These are phyloP conservation scores for Cairina moschata DNA, from an alignment of 2,113 vertebrate species.

Conservation along the genomic window DNA sequence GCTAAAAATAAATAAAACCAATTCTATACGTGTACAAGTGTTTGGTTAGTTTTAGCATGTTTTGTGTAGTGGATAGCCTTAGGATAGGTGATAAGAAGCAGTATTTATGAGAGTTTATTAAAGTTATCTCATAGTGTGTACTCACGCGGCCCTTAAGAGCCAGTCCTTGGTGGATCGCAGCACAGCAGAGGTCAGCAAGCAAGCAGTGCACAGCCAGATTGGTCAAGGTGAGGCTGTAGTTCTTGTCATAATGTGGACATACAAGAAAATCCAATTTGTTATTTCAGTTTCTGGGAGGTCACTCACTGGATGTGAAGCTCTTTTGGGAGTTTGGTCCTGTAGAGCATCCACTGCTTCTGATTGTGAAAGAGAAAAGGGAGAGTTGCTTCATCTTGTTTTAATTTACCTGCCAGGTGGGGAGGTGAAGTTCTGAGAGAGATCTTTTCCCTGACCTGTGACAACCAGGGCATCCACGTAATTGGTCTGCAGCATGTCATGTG, in stretches of 20 bases:
- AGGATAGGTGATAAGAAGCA: not conserved
- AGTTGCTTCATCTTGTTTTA: not conserved
- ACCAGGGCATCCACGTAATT: not conserved
- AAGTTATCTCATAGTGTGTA: not conserved
- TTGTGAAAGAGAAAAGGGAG: not conserved
- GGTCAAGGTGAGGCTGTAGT: not conserved
- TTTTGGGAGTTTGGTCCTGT: not conserved
- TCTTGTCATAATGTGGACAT: not conserved
- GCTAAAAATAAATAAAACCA: accelerated
- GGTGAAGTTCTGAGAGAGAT: not conserved
- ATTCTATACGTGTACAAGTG: not conserved
- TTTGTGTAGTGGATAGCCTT: not conserved
- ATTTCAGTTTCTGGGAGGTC: not conserved
- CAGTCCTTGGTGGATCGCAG: not conserved
- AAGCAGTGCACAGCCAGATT: not conserved
- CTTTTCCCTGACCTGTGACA: not conserved
- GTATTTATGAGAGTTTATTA: not conserved
- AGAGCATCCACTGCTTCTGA: not conserved
- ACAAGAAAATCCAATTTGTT: not conserved
- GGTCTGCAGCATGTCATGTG: not conserved
- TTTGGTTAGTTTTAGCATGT: not conserved
- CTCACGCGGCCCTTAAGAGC: not conserved
- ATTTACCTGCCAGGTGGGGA: not conserved
- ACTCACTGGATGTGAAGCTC: not conserved
- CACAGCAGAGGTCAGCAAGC: not conserved